Evolutionary conservation across 2,888 invertebrate genomes (phyloP).

Genomic region (Mayetiola destructor): DNA sequence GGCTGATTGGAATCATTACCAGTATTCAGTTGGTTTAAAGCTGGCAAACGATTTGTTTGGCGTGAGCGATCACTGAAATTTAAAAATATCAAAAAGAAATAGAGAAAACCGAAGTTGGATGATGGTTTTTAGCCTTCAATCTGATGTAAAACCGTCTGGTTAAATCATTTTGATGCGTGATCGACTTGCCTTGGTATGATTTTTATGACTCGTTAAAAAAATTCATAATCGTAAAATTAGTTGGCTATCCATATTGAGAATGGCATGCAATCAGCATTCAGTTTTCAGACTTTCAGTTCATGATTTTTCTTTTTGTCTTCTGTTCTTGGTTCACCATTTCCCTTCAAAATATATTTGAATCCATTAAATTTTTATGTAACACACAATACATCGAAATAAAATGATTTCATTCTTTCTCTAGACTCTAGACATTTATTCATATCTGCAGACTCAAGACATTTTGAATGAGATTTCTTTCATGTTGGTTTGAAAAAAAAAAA

Average conservation of each 20-base stretch:
- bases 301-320: no score
- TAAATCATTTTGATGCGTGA: no score
- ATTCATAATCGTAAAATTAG: constrained; percentile 1
- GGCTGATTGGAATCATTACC: neutral
- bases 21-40: neutral
- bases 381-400: no score
- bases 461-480: neutral
- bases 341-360: neutral
- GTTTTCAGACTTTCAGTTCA: no score
- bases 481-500: neutral
- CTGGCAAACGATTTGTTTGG: neutral
- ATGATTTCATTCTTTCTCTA: neutral
- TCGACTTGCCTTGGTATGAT: no score
- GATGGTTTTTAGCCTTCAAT: neutral
- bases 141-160: neutral
- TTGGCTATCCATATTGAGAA: no score
- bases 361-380: neutral
- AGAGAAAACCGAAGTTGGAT: no score
- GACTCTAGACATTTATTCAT: neutral
- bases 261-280: no score
- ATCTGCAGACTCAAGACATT: neutral
- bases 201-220: neutral
- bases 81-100: no score
- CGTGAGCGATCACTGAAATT: neutral
- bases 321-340: neutral